Evolutionary conservation across 1,140 invertebrate genomes (phyloP).

Genomic region (Capitella teleta): DNA sequence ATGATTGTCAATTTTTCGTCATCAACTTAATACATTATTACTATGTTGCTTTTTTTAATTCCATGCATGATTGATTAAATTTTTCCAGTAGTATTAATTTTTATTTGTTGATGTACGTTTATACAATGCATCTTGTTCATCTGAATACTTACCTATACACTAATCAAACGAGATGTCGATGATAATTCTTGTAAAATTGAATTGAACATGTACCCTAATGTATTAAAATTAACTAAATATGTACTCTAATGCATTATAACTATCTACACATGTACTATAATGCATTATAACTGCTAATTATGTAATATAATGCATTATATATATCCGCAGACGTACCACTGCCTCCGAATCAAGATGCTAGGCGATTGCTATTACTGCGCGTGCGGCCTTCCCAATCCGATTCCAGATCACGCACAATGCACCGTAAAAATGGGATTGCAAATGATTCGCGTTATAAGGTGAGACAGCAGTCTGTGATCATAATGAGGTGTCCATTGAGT

Average conservation of each 20-base stretch:
- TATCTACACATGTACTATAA: neutral
- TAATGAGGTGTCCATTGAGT: too few species aligned
- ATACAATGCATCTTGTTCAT: too few species aligned
- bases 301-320: neutral
- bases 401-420: conserved; percentile 73
- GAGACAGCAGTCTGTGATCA: too few species aligned
- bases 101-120: too few species aligned
- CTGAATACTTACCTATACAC: too few species aligned
- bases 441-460: conserved; percentile 38
- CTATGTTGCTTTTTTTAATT: too few species aligned
- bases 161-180: neutral
- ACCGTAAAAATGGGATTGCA: conserved; percentile 77
- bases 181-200: neutral
- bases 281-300: neutral
- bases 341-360: conserved; percentile 47
- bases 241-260: neutral
- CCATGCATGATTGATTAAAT: too few species aligned
- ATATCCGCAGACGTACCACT: conserved; percentile 49
- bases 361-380: conserved; percentile 62
- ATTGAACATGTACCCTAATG: neutral
- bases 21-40: too few species aligned
- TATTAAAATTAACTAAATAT: neutral
- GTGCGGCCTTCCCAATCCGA: conserved; percentile 69
- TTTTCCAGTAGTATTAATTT: too few species aligned
- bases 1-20: neutral